Evolutionary conservation across 2,113 vertebrate genomes (phyloP), one percentile per base, ranked within the genome.

Genomic region (Tragelaphus strepsiceros): DNA sequence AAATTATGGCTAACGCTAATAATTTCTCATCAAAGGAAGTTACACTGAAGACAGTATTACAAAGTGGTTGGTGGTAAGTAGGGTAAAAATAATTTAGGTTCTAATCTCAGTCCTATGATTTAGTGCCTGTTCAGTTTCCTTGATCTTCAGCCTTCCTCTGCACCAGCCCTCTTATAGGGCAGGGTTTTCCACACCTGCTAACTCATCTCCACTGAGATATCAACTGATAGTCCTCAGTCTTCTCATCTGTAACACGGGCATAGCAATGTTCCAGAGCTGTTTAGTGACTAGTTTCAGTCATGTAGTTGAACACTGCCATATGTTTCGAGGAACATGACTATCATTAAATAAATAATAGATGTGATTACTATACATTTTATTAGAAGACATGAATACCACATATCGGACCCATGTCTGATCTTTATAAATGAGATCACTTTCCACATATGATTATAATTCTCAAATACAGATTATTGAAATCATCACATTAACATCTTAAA

Each of bases 1-100:
- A 86, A 95, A 49, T 97, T 84, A 51, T 56, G 17, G 10, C 86
- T 92, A 56, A 26, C 62, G 84, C 12, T 35, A 74, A 87, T 88
- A 86, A 59, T 94, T 90, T 96, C 24, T 92, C 92, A 22, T 94
- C 80, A 90, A 89, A 95, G 89, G 51, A 93, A 74, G 49, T 89
- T 74, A 64, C 56, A 49, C 12, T 87, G 30, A 94, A 81, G 28
- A 22, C 16, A 85, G 2, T 85, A 43, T 24, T 58, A 21, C 22
- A 61, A 95, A 80, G 21, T 39, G n/a, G 56, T 78, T 87, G 14
- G 39, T 59, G 58, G 28, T 62, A 58, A 86, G 74, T 82, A 22
- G 58, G n/a, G 21, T 62, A 94, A 77, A 97, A 85, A 56, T 59
- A 22, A 54, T 59, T 53, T 81, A 39, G 9, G 9, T 53, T 64